Conservation (phyloP, 1,140 invertebrate species). For the Dendrolimus punctatus region DNA sequence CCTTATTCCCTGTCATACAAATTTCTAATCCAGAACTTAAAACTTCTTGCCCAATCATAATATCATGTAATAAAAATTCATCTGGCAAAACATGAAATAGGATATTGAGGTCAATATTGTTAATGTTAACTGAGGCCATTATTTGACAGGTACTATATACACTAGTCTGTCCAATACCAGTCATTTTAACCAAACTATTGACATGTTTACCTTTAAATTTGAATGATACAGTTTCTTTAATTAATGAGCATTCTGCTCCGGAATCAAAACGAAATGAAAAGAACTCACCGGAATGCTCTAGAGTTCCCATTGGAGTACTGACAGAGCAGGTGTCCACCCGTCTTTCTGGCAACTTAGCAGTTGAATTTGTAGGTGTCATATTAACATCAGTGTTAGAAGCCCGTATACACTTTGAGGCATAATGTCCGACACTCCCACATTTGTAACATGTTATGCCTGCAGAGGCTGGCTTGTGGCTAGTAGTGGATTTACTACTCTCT, state of each 20-base stretch:
- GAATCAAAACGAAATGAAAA: conserved; percentile 11
- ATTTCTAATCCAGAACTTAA: conserved; percentile 13
- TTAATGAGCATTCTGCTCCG: conserved; percentile 16
- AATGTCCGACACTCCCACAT: too few relatives aligned
- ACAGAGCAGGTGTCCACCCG: conserved; percentile 10
- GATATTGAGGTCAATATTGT: conserved; percentile 8
- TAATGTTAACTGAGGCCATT: conserved; percentile 19
- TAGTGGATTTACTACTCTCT: too few relatives aligned
- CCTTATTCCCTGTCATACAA: conserved; percentile 1
- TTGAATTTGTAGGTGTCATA: too few relatives aligned
- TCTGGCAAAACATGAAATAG: conserved; percentile 23
- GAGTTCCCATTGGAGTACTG: background rate
- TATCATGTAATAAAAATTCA: conserved; percentile 10
- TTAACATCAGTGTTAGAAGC: too few relatives aligned
- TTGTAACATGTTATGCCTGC: too few relatives aligned
- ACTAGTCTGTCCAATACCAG: conserved; percentile 13
- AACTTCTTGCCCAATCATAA: conserved; percentile 24
- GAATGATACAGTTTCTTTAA: conserved; percentile 12
- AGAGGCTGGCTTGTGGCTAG: too few relatives aligned
- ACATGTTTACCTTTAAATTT: conserved; percentile 16
- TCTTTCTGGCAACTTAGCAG: conserved; percentile 2
- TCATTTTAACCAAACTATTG: conserved; percentile 15
- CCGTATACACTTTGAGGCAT: too few relatives aligned
- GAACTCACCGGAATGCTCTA: conserved; percentile 5
- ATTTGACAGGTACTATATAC: conserved; percentile 18